Evolutionary conservation across 2,113 vertebrate genomes (phyloP), one percentile per base, ranked within the genome.

Genomic region (Cariama cristata): DNA sequence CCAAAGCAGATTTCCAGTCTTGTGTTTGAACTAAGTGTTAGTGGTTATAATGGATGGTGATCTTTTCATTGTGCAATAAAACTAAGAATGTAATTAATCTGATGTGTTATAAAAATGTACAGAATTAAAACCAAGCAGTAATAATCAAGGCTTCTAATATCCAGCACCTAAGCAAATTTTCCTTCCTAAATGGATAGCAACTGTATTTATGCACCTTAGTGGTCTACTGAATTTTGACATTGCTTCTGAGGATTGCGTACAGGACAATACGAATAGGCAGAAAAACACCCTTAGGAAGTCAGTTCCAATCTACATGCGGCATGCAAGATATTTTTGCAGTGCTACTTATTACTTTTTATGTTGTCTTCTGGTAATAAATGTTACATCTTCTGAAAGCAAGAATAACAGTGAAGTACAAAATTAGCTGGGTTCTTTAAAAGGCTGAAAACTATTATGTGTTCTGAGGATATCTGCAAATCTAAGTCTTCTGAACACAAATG

Each of bases 41-140:
- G 10, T 75, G 28, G 45, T 38, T 67, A 14, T 62, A 83, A 76
- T 27, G 7, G 58, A 17, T 55, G 50, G 77, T 7, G 16, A 45
- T 79, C 67, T 88, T 93, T 52, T 88, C 64, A 88, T 26, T 59
- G 50, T 45, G n/a, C 38, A 79, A 55, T 94, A 92, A 93, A 97
- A 92, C 12, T 66, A 60, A 85, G 62, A 93, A 68, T 0, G 1
- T 42, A 49, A 92, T 90, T 83, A 66, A 69, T 55, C 28, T 76
- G 50, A 73, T 69, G 20, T 55, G 17, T 83, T 88, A 58, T 86
- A 83, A 92, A 94, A 96, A 68, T 3, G 8, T 63, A 53, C 12
- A 73, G 45, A 83, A 92, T 49, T 94, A 83, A 95, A 93, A 69
- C 18, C 23, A 60, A 66, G n/a, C 6, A 59, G 5, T 62, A 80